phyloP scores from a whole-genome alignment of 2,113 vertebrate genomes.

The Mystacornis crossleyi region DNA sequence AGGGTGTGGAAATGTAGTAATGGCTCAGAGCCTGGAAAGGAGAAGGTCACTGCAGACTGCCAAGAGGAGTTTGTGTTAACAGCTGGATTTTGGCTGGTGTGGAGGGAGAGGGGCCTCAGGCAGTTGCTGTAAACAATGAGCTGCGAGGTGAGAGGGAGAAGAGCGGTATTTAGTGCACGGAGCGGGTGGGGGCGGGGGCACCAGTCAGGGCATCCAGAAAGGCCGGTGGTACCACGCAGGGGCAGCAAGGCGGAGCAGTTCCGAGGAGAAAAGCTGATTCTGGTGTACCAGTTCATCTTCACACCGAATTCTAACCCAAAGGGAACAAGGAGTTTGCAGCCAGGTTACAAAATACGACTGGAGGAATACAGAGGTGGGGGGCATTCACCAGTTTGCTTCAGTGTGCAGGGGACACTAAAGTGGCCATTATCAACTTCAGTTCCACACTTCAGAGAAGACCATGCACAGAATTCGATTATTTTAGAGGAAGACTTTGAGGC shows the following conservation, averaged over 20 bases:
- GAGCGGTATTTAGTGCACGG: background rate
- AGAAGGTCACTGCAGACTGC: background rate
- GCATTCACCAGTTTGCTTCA: background rate
- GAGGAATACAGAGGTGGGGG: background rate
- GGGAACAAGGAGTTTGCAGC: background rate
- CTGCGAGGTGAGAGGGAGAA: background rate
- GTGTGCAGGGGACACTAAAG: background rate
- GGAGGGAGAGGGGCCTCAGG: background rate
- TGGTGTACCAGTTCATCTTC: background rate
- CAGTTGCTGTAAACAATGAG: background rate
- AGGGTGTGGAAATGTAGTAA: background rate
- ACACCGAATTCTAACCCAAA: background rate
- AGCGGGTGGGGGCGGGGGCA: background rate
- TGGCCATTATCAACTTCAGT: background rate
- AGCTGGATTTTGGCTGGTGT: background rate
- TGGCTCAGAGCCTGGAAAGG: background rate
- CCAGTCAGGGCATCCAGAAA: background rate
- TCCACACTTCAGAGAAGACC: accelerated
- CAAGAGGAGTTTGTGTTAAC: background rate
- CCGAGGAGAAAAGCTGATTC: background rate
- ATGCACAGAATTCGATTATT: background rate
- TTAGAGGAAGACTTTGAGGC: background rate
- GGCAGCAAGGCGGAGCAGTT: background rate
- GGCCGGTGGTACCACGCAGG: background rate
- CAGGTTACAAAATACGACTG: background rate